Conservation (phyloP, 2,797 vertebrate species). For the Intellagama lesueurii region DNA sequence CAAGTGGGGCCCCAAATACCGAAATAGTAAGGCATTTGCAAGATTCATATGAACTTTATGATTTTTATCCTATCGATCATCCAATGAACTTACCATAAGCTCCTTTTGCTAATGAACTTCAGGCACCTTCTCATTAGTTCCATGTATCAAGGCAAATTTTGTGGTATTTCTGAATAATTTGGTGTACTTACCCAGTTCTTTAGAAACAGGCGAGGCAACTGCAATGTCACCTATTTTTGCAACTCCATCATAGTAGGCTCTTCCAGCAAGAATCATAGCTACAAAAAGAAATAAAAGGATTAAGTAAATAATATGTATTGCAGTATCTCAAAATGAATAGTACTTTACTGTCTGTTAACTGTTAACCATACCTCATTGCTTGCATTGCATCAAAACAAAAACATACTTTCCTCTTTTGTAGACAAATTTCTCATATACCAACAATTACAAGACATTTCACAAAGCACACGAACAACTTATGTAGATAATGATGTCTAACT, state of each 20-base stretch:
- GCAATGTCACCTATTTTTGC: constrained; percentile 94
- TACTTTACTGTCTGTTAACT: neutral
- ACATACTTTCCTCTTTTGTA: neutral
- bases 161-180: neutral
- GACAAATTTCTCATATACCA: neutral
- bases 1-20: neutral
- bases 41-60: too few relatives aligned
- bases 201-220: constrained; percentile 90
- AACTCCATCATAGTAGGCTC: constrained; percentile 93
- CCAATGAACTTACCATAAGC: neutral
- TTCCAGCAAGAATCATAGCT: constrained; percentile 94
- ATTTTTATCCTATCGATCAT: too few relatives aligned
- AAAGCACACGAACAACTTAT: neutral
- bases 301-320: too few relatives aligned
- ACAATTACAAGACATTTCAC: neutral
- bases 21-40: neutral
- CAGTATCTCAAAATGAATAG: neutral
- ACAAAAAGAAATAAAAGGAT: constrained; percentile 39
- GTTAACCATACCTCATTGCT: neutral
- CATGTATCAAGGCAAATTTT: neutral
- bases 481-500: neutral
- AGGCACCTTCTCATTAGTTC: neutral
- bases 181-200: constrained; percentile 90
- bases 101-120: neutral
- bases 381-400: neutral